Base-by-base conservation (phyloP, 2,113 vertebrate species). In the Aleadryas rufinucha region DNA sequence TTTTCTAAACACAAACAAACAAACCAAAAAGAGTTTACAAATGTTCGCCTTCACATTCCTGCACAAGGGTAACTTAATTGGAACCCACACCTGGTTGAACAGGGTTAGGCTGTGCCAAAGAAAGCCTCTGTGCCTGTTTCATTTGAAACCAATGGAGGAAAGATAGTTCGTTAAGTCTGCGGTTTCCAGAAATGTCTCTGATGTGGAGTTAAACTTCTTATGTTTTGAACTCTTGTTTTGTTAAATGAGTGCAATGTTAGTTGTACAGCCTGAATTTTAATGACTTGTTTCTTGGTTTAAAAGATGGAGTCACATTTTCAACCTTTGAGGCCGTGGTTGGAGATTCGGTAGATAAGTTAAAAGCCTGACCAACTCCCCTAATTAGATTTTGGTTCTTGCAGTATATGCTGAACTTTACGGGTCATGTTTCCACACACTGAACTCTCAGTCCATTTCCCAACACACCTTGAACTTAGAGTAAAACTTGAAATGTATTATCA, bases 121-220 rank as follows among this genome's bases (percentile, higher is more conserved):
- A 88, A 92, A 95, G 33, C n/a, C 68, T 94, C 76, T 18, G 53
- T 57, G 79, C n/a, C 41, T 68, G 37, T 86, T 96, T 65, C 53
- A 6, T 89, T 90, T 86, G 93, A 93, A 90, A 90, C 52, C 52
- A 82, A 6, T 54, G 56, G 56, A 85, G 74, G 35, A n/a, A 87
- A 90, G 88, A 88, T 69, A 28, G 54, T 33, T 91, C 10, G 2
- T 82, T 75, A 87, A 80, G 72, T 75, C 69, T 95, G 89, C 2
- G 56, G 84, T 93, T 95, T 87, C 50, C 57, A 86, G 74, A 95
- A 93, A 82, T 59, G 61, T 50, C 78, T 93, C 88, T 93, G 88
- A 85, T 92, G 93, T 94, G 72, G 77, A 86, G 63, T 33, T 76
- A 42, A 60, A 37, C 37, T 44, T 83, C 30, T 77, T 63, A 42